A percentile compares a stretch with the other conserved stretches of the same genome.
phyloP scores from a whole-genome alignment of 2,113 vertebrate genomes.

The Melospiza georgiana region DNA sequence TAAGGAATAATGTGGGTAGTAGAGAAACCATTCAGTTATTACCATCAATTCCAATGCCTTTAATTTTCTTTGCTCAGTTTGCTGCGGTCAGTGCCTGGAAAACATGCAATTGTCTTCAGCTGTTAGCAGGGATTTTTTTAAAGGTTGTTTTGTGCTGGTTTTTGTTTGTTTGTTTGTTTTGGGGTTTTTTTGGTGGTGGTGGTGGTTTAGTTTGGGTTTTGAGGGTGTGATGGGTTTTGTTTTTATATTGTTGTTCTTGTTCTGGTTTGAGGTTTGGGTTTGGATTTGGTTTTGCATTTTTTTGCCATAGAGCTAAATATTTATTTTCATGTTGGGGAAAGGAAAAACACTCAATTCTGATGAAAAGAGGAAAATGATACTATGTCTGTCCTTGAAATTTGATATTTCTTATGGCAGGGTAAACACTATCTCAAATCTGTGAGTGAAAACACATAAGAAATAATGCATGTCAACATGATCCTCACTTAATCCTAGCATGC shows the following conservation, averaged over 20 bases:
- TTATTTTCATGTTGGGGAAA: background rate
- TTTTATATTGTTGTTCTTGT: background rate
- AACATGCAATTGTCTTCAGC: background rate
- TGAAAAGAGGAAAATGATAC: background rate
- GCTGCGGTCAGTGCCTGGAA: slow-evolving; percentile 6
- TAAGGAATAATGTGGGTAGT: background rate
- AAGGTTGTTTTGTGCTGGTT: background rate
- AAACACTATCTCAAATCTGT: background rate
- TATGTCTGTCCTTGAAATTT: background rate
- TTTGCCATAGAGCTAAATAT: background rate
- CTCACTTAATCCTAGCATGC: background rate
- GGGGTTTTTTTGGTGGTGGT: too few species aligned
- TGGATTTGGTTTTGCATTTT: background rate
- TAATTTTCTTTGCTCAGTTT: slow-evolving; percentile 44
- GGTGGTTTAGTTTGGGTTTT: background rate
- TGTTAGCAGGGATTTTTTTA: background rate
- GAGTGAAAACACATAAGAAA: background rate
- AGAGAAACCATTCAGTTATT: background rate
- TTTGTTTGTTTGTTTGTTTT: fast-evolving
- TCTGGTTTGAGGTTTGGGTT: background rate
- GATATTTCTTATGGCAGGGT: background rate
- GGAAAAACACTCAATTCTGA: background rate
- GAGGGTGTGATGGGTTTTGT: background rate
- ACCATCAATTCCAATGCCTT: background rate
- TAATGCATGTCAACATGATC: background rate